Percentiles rank a stretch among this genome's conserved stretches.
phyloP scores from a whole-genome alignment of 2,113 vertebrate species.

The Bostrychus sinensis region DNA sequence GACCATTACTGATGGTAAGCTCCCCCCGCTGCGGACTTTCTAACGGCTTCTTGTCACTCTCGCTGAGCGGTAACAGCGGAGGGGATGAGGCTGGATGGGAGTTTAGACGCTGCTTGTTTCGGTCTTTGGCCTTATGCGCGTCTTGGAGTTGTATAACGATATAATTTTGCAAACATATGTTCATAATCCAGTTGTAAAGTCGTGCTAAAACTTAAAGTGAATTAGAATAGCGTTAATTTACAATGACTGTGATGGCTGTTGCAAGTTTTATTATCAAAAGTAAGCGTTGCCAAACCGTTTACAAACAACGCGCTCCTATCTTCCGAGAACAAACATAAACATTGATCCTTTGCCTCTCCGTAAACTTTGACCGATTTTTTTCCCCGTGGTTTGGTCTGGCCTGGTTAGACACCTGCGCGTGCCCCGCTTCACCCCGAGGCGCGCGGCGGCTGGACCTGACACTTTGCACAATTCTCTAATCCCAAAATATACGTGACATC shows the following conservation, averaged over 20 bases:
- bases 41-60: conserved; percentile 12
- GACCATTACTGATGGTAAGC: conserved; percentile 81
- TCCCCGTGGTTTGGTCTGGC: neutral
- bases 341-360: neutral
- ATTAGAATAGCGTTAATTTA: no score
- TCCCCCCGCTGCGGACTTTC: conserved; percentile 10
- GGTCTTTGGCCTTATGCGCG: neutral
- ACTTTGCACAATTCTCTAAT: neutral
- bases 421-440: conserved; percentile 13
- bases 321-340: conserved; percentile 8
- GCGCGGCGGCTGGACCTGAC: conserved; percentile 7
- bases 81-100: neutral
- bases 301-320: conserved; percentile 36
- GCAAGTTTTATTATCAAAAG: conserved; percentile 41
- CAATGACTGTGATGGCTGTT: neutral
- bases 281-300: conserved; percentile 53
- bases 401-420: conserved; percentile 30
- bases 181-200: neutral
- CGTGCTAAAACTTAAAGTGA: neutral
- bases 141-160: neutral
- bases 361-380: conserved; percentile 1
- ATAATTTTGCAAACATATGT: neutral
- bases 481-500: neutral
- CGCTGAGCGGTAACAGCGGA: neutral
- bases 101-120: conserved; percentile 8